A percentile compares a stretch with the other conserved stretches of the same genome.
Conservation (phyloP, 2,113 vertebrate species). For the Dasyurus viverrinus region DNA sequence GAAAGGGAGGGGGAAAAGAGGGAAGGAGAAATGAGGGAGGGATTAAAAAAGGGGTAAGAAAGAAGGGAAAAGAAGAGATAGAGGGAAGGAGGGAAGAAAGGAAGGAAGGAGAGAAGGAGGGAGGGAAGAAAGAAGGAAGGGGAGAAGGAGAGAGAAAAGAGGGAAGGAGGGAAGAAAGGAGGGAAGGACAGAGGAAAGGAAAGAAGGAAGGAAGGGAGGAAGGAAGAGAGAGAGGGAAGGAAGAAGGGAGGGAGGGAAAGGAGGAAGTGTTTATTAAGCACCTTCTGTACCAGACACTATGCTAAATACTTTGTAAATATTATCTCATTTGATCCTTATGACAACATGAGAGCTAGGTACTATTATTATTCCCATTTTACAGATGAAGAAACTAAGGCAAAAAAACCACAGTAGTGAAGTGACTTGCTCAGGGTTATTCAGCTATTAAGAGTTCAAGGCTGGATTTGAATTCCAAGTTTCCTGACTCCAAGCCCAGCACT, state of each 20-base stretch:
- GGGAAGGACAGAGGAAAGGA: no score
- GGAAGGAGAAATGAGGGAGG: not conserved
- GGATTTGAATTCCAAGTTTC: not conserved
- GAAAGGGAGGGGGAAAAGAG: no score
- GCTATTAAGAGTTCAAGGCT: not conserved
- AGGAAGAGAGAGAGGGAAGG: not conserved
- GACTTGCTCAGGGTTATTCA: not conserved
- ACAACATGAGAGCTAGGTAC: no score
- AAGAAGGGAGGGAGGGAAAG: no score
- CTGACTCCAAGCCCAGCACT: not conserved
- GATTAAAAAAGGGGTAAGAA: no score
- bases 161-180: not conserved
- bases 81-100: no score
- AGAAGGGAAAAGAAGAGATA: no score
- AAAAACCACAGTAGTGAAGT: not conserved
- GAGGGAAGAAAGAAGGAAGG: not conserved
- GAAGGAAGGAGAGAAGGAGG: not conserved
- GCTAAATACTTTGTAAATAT: no score
- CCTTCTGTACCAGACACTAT: no score
- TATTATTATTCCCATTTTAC: no score
- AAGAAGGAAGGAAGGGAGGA: not conserved
- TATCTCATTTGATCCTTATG: no score
- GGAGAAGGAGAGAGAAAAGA: not conserved
- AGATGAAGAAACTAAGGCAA: not conserved
- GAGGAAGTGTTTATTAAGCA: no score